Evolutionary conservation across 2,797 vertebrate species (phyloP), one percentile per base, ranked within the genome.

Genomic region (Falco concolor): DNA sequence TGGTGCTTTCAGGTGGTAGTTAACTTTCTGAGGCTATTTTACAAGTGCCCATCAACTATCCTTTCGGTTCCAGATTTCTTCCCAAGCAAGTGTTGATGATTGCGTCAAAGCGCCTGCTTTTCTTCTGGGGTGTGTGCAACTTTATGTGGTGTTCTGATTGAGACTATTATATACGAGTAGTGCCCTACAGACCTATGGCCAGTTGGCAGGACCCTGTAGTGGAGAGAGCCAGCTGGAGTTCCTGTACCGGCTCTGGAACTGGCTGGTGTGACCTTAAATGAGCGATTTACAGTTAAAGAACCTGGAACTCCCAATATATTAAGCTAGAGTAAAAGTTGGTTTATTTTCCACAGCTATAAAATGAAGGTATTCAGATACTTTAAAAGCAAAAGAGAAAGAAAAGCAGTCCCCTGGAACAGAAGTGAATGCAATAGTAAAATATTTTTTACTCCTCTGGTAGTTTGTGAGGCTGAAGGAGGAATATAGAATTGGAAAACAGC

Each of bases 111-210:
- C 24, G 7, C 9, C 12, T 67, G 18, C 4, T 38, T 23, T 9
- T 89, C 18, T 63, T 59, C 50, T 73, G 60, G 27, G 24, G 4
- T 53, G 10, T 1, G 0, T 36, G 13, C 12, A 40, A 9, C 23
- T 63, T 61, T 36, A 13, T 2, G 1, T 7, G 1, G 8, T 13
- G 49, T 30, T 42, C n/a, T 36, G 23, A 16, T 81, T 59, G 17
- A 5, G 14, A 13, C 6, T 5, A 1, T 34, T 32, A 18, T 1
- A 2, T 24, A 7, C 8, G 10, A 74, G 17, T 1, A 40, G 15
- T 8, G 36, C 4, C 44, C 47, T 74, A 15, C 16, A 44, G 49
- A 30, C 18, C 45, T 11, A 0, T 1, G 21, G 52, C 30, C 18
- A 8, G 3, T 18, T 61, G 30, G 14, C 38, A 69, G 15, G 11